These are phyloP conservation scores for Polydesmus complanatus DNA, from an alignment of 2,888 invertebrate species.

Conservation along the genomic window DNA sequence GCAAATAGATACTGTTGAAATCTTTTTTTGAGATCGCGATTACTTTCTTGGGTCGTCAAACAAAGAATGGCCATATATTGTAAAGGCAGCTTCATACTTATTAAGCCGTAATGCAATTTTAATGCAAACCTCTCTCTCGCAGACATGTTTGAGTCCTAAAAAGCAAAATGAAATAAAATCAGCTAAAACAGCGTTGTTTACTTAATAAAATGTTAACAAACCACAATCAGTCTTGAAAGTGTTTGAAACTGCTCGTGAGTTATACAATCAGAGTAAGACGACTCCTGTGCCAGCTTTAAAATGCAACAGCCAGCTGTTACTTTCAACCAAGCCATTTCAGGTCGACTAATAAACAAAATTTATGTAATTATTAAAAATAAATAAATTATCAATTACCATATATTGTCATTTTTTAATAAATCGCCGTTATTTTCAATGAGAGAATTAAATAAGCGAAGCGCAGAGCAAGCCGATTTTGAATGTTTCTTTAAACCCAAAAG, in stretches of 20 bases:
- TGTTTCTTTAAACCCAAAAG: slow-evolving; percentile 77
- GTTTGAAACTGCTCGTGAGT: slow-evolving; percentile 90
- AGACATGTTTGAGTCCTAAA: slow-evolving; percentile 40
- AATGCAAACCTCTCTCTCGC: slow-evolving; percentile 77
- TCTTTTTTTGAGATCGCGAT: slow-evolving; percentile 48
- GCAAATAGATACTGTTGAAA: slow-evolving; percentile 63
- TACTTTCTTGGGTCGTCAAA: slow-evolving; percentile 73
- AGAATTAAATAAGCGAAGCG: slow-evolving; percentile 84
- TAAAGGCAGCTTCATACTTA: slow-evolving; percentile 52
- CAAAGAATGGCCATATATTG: slow-evolving; percentile 96
- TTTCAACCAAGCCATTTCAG: slow-evolving; percentile 86
- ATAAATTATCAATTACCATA: slow-evolving; percentile 31
- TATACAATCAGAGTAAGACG: slow-evolving; percentile 87
- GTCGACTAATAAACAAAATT: slow-evolving; percentile 43
- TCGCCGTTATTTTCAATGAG: slow-evolving; percentile 88
- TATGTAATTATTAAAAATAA: not conserved
- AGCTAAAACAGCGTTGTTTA: not conserved
- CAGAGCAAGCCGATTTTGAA: slow-evolving; percentile 76
- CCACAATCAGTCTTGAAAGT: slow-evolving; percentile 76
- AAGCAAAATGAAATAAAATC: not conserved
- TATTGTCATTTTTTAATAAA: slow-evolving; percentile 43
- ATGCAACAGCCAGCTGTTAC: slow-evolving; percentile 87
- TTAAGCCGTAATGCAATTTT: slow-evolving; percentile 81
- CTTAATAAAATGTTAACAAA: slow-evolving; percentile 28
- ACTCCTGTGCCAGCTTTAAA: slow-evolving; percentile 93